Conservation (phyloP, 2,797 vertebrate genomes). For the Neoniphon sammara region DNA sequence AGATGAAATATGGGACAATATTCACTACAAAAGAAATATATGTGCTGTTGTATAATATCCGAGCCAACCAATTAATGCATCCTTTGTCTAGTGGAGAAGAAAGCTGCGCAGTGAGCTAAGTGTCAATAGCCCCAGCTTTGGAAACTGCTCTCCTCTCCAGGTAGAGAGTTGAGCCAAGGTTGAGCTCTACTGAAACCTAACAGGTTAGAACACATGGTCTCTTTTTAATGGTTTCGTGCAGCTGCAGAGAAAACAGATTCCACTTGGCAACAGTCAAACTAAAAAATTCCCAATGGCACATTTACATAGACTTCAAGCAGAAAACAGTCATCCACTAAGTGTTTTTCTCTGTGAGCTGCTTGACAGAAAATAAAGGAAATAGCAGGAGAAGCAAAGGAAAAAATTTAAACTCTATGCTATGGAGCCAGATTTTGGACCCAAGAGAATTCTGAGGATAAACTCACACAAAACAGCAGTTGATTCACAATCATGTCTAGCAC, state of each 20-base stretch:
- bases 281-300: conserved; percentile 71
- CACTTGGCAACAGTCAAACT: conserved; percentile 67
- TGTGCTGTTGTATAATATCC: conserved; percentile 48
- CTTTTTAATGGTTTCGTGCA: conserved; percentile 78
- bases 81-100: conserved; percentile 44
- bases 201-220: conserved; percentile 81
- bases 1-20: conserved; percentile 29
- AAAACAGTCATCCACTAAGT: conserved; percentile 63
- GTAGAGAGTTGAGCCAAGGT: conserved; percentile 84
- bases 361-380: conserved; percentile 59
- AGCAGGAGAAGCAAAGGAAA: conserved; percentile 26
- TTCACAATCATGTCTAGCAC: neutral
- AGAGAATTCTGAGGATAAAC: conserved; percentile 34
- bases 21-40: conserved; percentile 23
- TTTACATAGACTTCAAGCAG: conserved; percentile 68
- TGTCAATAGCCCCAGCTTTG: conserved; percentile 67
- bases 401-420: conserved; percentile 28
- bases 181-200: conserved; percentile 79
- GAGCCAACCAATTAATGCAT: conserved; percentile 56
- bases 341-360: conserved; percentile 51
- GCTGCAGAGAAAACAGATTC: conserved; percentile 80
- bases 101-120: conserved; percentile 65
- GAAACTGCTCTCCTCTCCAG: conserved; percentile 74
- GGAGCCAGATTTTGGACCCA: conserved; percentile 28
- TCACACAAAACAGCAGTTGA: conserved; percentile 39